These are phyloP conservation scores for Mus musculus DNA, from an alignment of 2,113 vertebrate genomes.

Conservation along the genomic window GRCm39 chr1:32715501-32716000, in stretches of 20 bases:
- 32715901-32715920: neutral
- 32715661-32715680: neutral
- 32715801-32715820: neutral
- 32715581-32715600: too few relatives aligned
- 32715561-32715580: too few relatives aligned
- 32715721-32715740: slow-evolving; percentile 36
- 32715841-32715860: neutral
- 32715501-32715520: neutral
- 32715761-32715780: slow-evolving; percentile 7
- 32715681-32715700: neutral
- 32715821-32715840: neutral
- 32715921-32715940: neutral
- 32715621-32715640: neutral
- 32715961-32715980: neutral
- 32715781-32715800: neutral
- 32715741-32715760: neutral
- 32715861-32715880: neutral
- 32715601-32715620: neutral
- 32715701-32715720: neutral
- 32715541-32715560: neutral
- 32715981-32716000: slow-evolving; percentile 15
- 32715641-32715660: neutral
- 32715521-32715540: neutral
- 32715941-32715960: neutral
- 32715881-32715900: neutral